Conservation (phyloP, 2,797 vertebrate species). For the Ciconia nigra region DNA sequence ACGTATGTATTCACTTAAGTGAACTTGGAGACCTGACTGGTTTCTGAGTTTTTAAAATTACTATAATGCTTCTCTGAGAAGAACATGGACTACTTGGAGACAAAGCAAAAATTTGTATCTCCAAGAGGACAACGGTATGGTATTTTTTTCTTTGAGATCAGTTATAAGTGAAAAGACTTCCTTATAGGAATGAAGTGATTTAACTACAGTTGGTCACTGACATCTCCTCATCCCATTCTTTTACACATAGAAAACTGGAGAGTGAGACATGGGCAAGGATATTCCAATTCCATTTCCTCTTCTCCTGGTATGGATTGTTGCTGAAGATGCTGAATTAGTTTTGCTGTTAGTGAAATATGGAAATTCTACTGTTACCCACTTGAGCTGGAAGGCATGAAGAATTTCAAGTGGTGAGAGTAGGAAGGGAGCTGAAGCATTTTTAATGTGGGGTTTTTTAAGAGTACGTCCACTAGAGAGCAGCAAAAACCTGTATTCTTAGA, state of each 20-base stretch:
- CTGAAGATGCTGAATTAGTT: neutral
- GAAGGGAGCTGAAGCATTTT: neutral
- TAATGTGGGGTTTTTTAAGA: neutral
- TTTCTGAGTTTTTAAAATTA: neutral
- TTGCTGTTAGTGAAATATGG: neutral
- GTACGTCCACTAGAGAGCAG: conserved; percentile 15
- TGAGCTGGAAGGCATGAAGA: neutral
- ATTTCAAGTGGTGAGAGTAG: neutral
- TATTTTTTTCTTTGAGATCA: neutral
- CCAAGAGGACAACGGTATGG: neutral
- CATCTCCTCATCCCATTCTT: neutral
- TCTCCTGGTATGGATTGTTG: neutral
- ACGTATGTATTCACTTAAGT: neutral
- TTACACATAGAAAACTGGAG: neutral
- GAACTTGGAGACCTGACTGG: neutral
- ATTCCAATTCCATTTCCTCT: neutral
- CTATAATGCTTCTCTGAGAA: neutral
- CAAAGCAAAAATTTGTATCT: neutral
- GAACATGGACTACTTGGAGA: neutral
- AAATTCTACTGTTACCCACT: neutral
- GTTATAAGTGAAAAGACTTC: neutral
- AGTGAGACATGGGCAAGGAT: neutral
- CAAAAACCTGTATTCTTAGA: neutral
- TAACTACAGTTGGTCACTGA: neutral
- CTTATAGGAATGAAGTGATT: neutral